A percentile compares a stretch with the other conserved stretches of the same genome.
These are phyloP conservation scores for Erpetoichthys calabaricus DNA, from an alignment of 2,797 vertebrate genomes.

Conservation along the genomic window DNA sequence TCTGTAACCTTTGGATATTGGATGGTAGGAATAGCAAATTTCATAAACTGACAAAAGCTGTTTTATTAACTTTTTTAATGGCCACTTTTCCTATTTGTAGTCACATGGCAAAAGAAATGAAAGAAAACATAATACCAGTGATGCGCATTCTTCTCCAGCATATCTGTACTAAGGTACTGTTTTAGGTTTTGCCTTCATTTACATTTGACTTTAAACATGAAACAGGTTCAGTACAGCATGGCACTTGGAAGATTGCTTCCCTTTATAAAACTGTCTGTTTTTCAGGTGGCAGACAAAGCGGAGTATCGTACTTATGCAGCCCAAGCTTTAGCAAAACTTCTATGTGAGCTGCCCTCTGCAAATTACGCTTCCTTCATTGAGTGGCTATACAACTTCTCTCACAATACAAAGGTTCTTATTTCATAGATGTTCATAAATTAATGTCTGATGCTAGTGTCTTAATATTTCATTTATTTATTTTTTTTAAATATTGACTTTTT, in stretches of 20 bases:
- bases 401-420: slow-evolving; percentile 47
- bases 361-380: slow-evolving; percentile 65
- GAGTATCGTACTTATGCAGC: slow-evolving; percentile 69
- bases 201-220: no score
- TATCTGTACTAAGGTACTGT: slow-evolving; percentile 72
- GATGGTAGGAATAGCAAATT: no score
- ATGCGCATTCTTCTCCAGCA: slow-evolving; percentile 75
- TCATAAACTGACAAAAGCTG: no score
- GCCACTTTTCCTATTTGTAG: slow-evolving; percentile 32
- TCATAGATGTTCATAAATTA: no score
- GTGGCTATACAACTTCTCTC: slow-evolving; percentile 73
- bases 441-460: no score
- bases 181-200: not conserved
- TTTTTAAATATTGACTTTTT: no score
- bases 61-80: no score
- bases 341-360: slow-evolving; percentile 42
- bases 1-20: no score
- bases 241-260: no score
- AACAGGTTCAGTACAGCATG: no score
- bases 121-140: slow-evolving; percentile 50
- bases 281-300: slow-evolving; percentile 78
- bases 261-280: slow-evolving; percentile 5
- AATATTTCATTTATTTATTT: no score
- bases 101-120: slow-evolving; percentile 59
- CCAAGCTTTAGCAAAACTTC: slow-evolving; percentile 59